Evolutionary conservation across 2,797 vertebrate genomes (phyloP).

Genomic region (Pseudocheirus occidentalis): DNA sequence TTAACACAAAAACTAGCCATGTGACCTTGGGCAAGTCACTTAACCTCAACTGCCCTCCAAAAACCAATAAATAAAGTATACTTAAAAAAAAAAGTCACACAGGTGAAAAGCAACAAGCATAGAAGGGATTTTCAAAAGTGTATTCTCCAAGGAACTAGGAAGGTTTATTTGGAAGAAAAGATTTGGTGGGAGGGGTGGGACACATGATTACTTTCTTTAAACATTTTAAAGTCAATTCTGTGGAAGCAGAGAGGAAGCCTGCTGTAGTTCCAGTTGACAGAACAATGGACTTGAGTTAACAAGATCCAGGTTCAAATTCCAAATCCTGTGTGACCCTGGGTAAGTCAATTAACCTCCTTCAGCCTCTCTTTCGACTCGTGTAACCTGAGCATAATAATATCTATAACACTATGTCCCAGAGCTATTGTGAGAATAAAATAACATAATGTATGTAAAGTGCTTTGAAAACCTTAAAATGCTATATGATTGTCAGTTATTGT

Average conservation of each 20-base stretch:
- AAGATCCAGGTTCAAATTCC: background rate
- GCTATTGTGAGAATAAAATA: background rate
- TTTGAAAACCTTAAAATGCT: background rate
- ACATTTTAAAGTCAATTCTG: background rate
- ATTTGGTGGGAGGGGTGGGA: background rate
- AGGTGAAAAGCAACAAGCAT: background rate
- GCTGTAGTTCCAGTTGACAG: background rate
- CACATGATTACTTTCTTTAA: background rate
- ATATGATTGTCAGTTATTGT: background rate
- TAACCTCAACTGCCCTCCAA: too few relatives aligned
- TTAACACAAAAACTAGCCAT: too few relatives aligned
- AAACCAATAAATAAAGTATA: too few relatives aligned
- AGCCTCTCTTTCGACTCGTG: background rate
- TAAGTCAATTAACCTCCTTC: background rate
- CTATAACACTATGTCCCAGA: background rate
- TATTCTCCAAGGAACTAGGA: background rate
- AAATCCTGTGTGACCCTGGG: background rate
- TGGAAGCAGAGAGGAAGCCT: background rate
- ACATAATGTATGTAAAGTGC: background rate
- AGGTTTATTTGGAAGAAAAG: background rate
- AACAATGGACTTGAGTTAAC: background rate
- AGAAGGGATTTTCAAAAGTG: background rate
- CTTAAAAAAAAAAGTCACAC: too few relatives aligned
- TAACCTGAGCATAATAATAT: background rate
- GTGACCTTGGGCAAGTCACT: too few relatives aligned